Base-by-base conservation (phyloP, 2,888 invertebrate species). In the Hirtodrosophila trivittata region DNA sequence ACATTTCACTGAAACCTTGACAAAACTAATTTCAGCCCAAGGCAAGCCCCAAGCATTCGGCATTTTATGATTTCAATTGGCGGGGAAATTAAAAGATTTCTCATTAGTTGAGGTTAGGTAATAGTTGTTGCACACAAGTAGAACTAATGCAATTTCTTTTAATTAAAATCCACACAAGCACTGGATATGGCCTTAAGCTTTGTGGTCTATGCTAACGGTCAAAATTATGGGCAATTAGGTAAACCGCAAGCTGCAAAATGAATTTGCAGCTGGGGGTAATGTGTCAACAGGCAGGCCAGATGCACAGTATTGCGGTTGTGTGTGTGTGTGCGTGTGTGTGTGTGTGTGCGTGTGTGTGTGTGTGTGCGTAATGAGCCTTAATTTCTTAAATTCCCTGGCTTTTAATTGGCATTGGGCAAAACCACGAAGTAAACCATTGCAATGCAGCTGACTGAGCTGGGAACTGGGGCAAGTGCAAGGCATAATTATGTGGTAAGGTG, bases 301-400 rank as follows among this genome's bases (percentile, higher is more conserved):
- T 81, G 84, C 70, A 84, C 59, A 65, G 62, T 57, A 66, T 75
- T 84, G 78, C 35, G 78, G 78, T 83, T 57, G 43, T 55, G 49
- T 41, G 32, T 50, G 52, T 37, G 37, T 57, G 47, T 46, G 46
- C 46, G 41, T 50, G 33, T 39, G 45, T 49, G 14, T 26, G 32
- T 28, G 32, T 43, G 32, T 47, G 26, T 21, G 25, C n/a, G 26
- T 28, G 37, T 9, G 21, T 30, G 21, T 35, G 9, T 30, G 51
- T 35, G 57, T 68, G 55, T 62, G 58, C 58, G 69, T 85, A 82
- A 82, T 85, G 81, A 70, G 80, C 71, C 76, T 82, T 82, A 82
- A 85, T 82, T 83, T 82, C 86, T 78, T 72, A 76, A 82, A 76
- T 76, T 78, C 76, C 68, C 71, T 74, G 75, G 69, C 77, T 82